These are phyloP conservation scores for Carabus problematicus DNA, from an alignment of 2,888 invertebrate species.

Conservation along the genomic window DNA sequence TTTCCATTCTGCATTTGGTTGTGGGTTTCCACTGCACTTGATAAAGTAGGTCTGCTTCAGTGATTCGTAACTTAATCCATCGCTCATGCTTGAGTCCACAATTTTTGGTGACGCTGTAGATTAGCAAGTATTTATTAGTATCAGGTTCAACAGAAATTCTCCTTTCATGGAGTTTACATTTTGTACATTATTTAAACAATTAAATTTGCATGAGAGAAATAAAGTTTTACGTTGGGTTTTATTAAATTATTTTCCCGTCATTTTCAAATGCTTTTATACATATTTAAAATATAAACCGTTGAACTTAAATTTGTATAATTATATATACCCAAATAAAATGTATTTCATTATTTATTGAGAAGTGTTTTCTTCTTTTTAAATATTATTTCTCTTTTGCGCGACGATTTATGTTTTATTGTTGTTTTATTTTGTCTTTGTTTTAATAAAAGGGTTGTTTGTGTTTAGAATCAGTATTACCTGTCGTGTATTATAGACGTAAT, in stretches of 20 bases:
- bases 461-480: constrained; percentile 31
- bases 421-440: constrained; percentile 13
- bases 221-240: background rate
- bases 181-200: constrained; percentile 12
- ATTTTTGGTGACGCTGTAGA: constrained; percentile 74
- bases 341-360: too few relatives aligned
- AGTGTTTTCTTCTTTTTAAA: constrained; percentile 9
- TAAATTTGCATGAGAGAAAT: constrained; percentile 24
- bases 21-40: constrained; percentile 77
- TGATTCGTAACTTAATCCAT: constrained; percentile 79
- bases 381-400: background rate
- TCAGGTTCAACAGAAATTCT: too few relatives aligned
- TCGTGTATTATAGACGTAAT: constrained; percentile 10
- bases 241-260: background rate
- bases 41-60: constrained; percentile 82
- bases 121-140: constrained; percentile 20
- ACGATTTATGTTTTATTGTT: constrained; percentile 13
- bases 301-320: too few relatives aligned
- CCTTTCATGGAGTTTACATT: too few relatives aligned
- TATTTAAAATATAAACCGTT: too few relatives aligned
- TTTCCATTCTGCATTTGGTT: constrained; percentile 80
- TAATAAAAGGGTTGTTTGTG: constrained; percentile 1
- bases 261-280: too few relatives aligned
- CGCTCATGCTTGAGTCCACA: constrained; percentile 74
- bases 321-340: too few relatives aligned